Conservation (phyloP, 2,888 invertebrate genomes). For the Euzophera pinguis region DNA sequence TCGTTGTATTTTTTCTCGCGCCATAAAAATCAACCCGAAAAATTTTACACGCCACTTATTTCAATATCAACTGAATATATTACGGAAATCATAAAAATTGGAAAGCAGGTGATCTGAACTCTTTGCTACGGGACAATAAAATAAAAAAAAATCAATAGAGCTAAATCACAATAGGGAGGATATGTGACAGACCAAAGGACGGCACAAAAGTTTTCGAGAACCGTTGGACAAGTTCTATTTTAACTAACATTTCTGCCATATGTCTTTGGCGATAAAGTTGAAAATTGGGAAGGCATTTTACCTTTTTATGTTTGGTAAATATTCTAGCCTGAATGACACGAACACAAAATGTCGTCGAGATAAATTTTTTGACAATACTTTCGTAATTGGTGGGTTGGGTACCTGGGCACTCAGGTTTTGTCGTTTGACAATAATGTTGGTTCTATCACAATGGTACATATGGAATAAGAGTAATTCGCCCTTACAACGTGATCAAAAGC, state of each 20-base stretch:
- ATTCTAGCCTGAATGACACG: conserved; percentile 61
- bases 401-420: conserved; percentile 73
- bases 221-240: conserved; percentile 33
- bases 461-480: conserved; percentile 62
- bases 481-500: conserved; percentile 34
- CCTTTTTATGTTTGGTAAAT: conserved; percentile 21
- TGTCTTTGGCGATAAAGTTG: conserved; percentile 24
- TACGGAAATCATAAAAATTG: conserved; percentile 33
- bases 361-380: conserved; percentile 66
- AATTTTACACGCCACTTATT: conserved; percentile 23
- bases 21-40: neutral
- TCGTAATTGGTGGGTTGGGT: conserved; percentile 78
- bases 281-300: conserved; percentile 27
- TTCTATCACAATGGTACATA: conserved; percentile 50
- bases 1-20: no score
- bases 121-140: conserved; percentile 48
- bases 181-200: conserved; percentile 77
- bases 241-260: conserved; percentile 12
- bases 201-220: conserved; percentile 66
- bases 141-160: conserved; percentile 61
- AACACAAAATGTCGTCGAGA: conserved; percentile 73
- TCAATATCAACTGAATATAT: conserved; percentile 20
- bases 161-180: conserved; percentile 70
- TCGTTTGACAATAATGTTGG: conserved; percentile 63
- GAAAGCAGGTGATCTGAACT: conserved; percentile 67